Base-by-base conservation (phyloP, 2,888 invertebrate genomes). In the Hydriomena furcata region DNA sequence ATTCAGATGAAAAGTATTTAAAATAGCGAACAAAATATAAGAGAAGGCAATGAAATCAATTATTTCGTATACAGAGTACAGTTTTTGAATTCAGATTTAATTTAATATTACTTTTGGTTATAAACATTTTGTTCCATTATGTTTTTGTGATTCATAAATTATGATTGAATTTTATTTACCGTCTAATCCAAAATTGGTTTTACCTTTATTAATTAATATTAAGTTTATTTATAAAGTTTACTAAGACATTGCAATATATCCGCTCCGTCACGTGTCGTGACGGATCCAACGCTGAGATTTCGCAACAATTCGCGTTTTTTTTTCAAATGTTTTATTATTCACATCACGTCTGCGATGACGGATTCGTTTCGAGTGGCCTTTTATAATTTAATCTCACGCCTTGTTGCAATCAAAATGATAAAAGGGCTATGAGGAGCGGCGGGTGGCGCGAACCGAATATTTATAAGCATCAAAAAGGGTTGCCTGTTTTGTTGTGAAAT, bases 341-440 rank as follows among this genome's bases (percentile, higher is more conserved):
- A 11, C 67, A 75, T 77, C 80, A 77, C 69, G 48, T 62, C 52
- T 52, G 32, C 63, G 66, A 8, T 30, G 40, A 41, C 65, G 71
- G 76, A 76, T 76, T 76, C 72, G 68, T 78, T 73, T 67, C 70
- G 62, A 63, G 65, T 62, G 67, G 60, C 68, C 72, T 76, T 76
- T 79, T 76, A 78, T 79, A 79, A 81, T 81, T 77, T 76, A 78
- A 79, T 80, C 70, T 74, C 61, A 71, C 66, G 71, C 65, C 71
- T 76, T 73, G 75, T 73, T 72, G 73, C 78, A 74, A 72, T 73
- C 69, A 70, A 55, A 66, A 73, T 37, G 37, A 43, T 43, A 24
- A 34, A 48, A 48, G 23, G 31, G 20, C 42, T 12, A 12, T 21
- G 42, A 30, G 24, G 48, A 41, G 34, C 17, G 27, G 23, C 23